Conservation (phyloP, 2,888 invertebrate species). For the Drosophila anomalata region DNA sequence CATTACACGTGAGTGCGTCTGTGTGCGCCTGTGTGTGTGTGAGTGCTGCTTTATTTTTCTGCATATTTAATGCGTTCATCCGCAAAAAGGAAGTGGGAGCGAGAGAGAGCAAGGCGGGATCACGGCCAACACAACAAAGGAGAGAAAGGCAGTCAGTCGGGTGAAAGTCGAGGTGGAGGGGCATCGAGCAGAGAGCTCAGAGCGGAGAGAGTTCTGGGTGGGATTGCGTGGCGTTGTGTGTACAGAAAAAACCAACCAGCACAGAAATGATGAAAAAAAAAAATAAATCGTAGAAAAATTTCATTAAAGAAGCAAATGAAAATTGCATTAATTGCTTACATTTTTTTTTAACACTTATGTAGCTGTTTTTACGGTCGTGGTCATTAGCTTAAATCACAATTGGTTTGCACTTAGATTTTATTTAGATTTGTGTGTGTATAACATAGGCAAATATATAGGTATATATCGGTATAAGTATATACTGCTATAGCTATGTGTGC, state of each 20-base stretch:
- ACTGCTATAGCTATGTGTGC: slow-evolving; percentile 42
- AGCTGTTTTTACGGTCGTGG: slow-evolving; percentile 30
- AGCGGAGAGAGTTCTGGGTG: slow-evolving; percentile 36
- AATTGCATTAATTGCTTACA: slow-evolving; percentile 40
- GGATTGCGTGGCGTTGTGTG: slow-evolving; percentile 70
- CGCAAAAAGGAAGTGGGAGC: slow-evolving; percentile 26
- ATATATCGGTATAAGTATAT: slow-evolving; percentile 16
- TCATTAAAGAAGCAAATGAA: slow-evolving; percentile 1
- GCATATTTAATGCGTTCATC: slow-evolving; percentile 55
- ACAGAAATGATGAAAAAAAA: slow-evolving; percentile 25
- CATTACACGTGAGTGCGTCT: slow-evolving; percentile 24
- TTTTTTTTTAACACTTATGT: slow-evolving; percentile 30
- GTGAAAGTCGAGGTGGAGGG: slow-evolving; percentile 1
- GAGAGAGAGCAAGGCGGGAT: slow-evolving; percentile 55
- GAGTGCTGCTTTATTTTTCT: slow-evolving; percentile 31
- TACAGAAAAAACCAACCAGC: slow-evolving; percentile 66
- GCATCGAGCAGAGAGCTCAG: slow-evolving; percentile 15
- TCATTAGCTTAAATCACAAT: slow-evolving; percentile 71
- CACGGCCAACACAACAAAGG: slow-evolving; percentile 62
- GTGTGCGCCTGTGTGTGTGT: slow-evolving; percentile 10
- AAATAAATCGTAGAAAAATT: slow-evolving; percentile 41
- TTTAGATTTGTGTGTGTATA: slow-evolving; percentile 54
- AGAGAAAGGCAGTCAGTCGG: slow-evolving; percentile 17
- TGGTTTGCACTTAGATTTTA: slow-evolving; percentile 60
- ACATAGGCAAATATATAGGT: slow-evolving; percentile 39